These are phyloP conservation scores for Sycophila texana DNA, from an alignment of 2,888 invertebrate genomes.

Conservation along the genomic window DNA sequence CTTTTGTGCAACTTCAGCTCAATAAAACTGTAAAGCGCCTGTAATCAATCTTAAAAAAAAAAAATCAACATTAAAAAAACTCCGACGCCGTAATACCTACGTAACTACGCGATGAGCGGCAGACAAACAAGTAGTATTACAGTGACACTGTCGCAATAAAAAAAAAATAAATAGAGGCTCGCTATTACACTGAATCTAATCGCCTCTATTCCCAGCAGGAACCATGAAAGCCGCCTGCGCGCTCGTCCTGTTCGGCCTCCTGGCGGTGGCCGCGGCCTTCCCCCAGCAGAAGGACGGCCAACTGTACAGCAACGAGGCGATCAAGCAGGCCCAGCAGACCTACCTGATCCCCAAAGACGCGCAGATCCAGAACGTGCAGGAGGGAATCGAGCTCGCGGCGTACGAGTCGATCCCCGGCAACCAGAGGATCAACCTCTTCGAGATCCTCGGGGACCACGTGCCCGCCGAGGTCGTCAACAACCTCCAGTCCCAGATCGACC, in stretches of 20 bases:
- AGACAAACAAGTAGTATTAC: too few relatives aligned
- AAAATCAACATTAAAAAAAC: too few relatives aligned
- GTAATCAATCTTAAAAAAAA: too few relatives aligned
- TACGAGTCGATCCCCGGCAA: slow-evolving; percentile 91
- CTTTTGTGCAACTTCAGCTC: too few relatives aligned
- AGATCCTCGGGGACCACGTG: slow-evolving; percentile 90
- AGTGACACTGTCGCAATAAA: too few relatives aligned
- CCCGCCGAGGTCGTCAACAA: slow-evolving; percentile 93
- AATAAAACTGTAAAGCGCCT: too few relatives aligned
- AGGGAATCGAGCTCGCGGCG: slow-evolving; percentile 90
- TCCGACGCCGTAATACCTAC: too few relatives aligned
- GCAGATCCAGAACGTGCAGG: slow-evolving; percentile 90
- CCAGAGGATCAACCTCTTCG: slow-evolving; percentile 89
- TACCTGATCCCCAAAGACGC: slow-evolving; percentile 91
- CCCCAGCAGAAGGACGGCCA: slow-evolving; percentile 87
- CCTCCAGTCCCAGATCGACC: slow-evolving; percentile 89
- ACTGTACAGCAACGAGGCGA: slow-evolving; percentile 90
- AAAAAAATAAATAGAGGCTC: too few relatives aligned
- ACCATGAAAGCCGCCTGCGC: slow-evolving; percentile 44
- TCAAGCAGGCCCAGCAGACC: slow-evolving; percentile 90
- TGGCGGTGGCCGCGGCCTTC: slow-evolving; percentile 78
- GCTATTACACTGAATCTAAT: too few relatives aligned
- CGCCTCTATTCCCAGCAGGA: not conserved
- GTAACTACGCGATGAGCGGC: too few relatives aligned
- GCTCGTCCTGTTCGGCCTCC: slow-evolving; percentile 60